Evolutionary conservation across 2,888 invertebrate species (phyloP).

Genomic region (Itoplectis maculator): DNA sequence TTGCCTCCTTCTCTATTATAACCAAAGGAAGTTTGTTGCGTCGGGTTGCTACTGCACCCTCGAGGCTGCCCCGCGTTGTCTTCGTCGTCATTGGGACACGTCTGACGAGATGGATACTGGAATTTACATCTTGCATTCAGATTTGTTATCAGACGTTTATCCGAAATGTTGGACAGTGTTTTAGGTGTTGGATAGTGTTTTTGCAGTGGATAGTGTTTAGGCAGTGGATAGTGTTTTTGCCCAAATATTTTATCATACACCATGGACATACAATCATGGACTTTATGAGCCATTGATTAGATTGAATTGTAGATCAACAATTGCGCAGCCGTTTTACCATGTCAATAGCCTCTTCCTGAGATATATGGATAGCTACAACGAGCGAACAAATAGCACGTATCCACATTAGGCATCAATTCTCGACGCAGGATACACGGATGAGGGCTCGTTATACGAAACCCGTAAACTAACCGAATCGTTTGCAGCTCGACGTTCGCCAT

Average conservation of each 20-base stretch:
- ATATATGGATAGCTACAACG: too few species aligned
- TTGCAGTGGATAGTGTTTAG: too few species aligned
- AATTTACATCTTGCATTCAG: too few species aligned
- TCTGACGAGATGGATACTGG: not conserved
- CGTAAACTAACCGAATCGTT: constrained; percentile 48
- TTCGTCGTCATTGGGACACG: not conserved
- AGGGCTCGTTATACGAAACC: constrained; percentile 49
- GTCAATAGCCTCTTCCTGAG: not conserved
- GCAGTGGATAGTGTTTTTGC: too few species aligned
- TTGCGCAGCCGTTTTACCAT: not conserved
- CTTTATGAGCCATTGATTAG: not conserved
- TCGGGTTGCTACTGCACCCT: constrained; percentile 3
- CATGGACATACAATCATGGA: too few species aligned
- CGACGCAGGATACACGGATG: not conserved
- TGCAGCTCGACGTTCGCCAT: constrained; percentile 18
- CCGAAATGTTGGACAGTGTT: too few species aligned
- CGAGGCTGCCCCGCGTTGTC: not conserved
- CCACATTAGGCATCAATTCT: not conserved
- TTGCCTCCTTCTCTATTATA: constrained; percentile 14
- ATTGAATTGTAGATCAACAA: not conserved
- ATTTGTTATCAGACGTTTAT: too few species aligned
- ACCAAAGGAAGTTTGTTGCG: constrained; percentile 44
- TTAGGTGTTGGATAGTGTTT: too few species aligned
- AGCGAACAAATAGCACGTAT: not conserved
- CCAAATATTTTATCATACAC: too few species aligned